Evolutionary conservation across 2,797 vertebrate genomes (phyloP).

Genomic region (Falco cherrug): DNA sequence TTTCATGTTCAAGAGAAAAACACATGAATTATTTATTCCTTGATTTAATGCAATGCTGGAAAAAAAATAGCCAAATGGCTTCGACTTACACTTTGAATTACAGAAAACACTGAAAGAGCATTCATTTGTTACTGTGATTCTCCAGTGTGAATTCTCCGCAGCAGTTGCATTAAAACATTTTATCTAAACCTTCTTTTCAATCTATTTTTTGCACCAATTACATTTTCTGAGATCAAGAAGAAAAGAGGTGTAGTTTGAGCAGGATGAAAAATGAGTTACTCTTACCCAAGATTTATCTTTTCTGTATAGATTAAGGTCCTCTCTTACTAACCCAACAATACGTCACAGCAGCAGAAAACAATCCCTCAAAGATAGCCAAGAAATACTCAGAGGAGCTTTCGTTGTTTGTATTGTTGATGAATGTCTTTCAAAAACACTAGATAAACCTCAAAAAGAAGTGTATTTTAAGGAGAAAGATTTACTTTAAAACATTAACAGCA

Average conservation of each 20-base stretch:
- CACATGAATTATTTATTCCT: slow-evolving; percentile 44
- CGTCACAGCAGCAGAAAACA: background rate
- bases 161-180: background rate
- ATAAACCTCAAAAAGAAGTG: background rate
- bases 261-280: background rate
- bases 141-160: background rate
- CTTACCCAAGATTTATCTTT: background rate
- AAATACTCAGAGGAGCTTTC: background rate
- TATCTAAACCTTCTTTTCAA: background rate
- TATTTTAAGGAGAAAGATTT: background rate
- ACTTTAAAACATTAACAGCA: background rate
- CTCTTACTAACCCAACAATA: background rate
- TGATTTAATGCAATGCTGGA: background rate
- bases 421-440: background rate
- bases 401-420: background rate
- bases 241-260: background rate
- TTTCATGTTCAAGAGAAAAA: slow-evolving; percentile 39
- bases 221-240: background rate
- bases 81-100: background rate
- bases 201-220: background rate
- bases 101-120: background rate
- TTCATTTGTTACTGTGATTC: background rate
- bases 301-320: background rate
- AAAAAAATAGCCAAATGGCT: background rate
- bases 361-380: background rate